Conservation (phyloP, 1,140 invertebrate species). For the Apolygus lucorum region DNA sequence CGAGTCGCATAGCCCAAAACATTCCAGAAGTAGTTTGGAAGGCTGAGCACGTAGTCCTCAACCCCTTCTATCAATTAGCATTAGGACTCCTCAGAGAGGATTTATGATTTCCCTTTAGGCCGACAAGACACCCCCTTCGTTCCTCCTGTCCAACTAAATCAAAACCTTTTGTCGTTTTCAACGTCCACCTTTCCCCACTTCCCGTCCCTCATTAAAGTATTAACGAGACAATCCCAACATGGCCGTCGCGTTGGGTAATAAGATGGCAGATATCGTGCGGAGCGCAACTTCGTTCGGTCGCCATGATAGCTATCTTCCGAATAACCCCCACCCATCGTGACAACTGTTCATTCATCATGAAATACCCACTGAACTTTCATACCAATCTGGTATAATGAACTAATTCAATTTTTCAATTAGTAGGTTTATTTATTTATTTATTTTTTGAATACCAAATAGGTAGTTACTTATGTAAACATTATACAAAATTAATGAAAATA, state of each 20-base stretch:
- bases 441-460: too few relatives aligned
- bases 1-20: constrained; percentile 7
- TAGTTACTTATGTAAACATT: too few relatives aligned
- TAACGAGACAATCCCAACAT: constrained; percentile 7
- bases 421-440: too few relatives aligned
- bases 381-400: too few relatives aligned
- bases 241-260: neutral
- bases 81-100: neutral
- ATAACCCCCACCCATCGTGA: too few relatives aligned
- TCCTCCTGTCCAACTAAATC: neutral
- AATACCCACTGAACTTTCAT: too few relatives aligned
- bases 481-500: too few relatives aligned
- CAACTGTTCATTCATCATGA: too few relatives aligned
- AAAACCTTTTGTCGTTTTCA: neutral
- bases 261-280: neutral
- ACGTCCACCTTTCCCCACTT: neutral
- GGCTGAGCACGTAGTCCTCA: constrained; percentile 5
- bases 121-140: neutral
- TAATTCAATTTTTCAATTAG: too few relatives aligned
- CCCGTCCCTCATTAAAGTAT: neutral
- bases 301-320: too few relatives aligned
- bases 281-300: neutral
- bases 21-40: constrained; percentile 16
- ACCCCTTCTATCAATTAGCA: constrained; percentile 12
- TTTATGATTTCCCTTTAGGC: constrained; percentile 8